Percentiles rank a stretch among this genome's conserved stretches.
These are phyloP conservation scores for Meghimatium bilineatum DNA, from an alignment of 2,888 invertebrate genomes.

Conservation along the genomic window DNA sequence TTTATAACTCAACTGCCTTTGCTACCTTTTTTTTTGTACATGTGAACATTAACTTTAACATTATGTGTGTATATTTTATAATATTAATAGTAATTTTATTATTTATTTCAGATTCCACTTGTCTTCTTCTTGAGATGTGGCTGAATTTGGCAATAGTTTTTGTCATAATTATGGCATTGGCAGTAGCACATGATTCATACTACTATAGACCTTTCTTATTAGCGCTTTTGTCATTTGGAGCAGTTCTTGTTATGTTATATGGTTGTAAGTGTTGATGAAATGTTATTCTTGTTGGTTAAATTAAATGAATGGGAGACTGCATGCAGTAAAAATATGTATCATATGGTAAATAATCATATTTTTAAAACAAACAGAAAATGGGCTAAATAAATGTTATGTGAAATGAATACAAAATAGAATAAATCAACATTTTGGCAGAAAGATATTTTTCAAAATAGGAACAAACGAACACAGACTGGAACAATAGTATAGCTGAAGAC, in stretches of 20 bases:
- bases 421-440: too few relatives aligned
- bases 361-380: too few relatives aligned
- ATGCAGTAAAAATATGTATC: too few relatives aligned
- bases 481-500: too few relatives aligned
- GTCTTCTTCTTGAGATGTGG: constrained; percentile 17
- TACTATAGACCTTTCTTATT: not conserved
- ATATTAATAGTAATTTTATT: not conserved
- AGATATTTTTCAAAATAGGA: too few relatives aligned
- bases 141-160: constrained; percentile 8
- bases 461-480: too few relatives aligned
- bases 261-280: constrained; percentile 19
- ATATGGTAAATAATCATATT: too few relatives aligned
- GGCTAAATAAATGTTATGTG: too few relatives aligned
- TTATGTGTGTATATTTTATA: not conserved
- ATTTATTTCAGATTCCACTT: constrained; percentile 17
- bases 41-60: not conserved
- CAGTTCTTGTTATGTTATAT: not conserved
- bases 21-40: not conserved
- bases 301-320: too few relatives aligned
- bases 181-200: not conserved
- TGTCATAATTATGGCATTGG: constrained; percentile 8
- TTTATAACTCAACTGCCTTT: too few relatives aligned
- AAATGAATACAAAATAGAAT: too few relatives aligned
- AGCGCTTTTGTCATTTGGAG: not conserved
- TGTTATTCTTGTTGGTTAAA: not conserved